Conservation (phyloP, 2,113 vertebrate species). For the Montifringilla adamsi region DNA sequence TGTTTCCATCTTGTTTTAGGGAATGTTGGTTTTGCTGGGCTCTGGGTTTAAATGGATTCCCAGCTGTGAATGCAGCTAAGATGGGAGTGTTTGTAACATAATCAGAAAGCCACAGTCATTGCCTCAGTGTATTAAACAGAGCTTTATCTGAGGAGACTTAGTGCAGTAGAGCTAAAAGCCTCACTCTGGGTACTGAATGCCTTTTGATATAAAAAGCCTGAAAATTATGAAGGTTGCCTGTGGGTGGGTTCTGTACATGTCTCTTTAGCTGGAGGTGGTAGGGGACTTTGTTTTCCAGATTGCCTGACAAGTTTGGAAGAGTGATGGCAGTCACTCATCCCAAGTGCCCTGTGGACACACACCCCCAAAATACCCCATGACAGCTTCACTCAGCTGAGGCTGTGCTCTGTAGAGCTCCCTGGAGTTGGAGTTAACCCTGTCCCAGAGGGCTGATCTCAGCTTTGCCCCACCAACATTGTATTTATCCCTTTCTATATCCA, state of each 20-base stretch:
- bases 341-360: background rate
- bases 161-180: constrained; percentile 6
- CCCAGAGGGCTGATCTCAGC: background rate
- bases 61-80: background rate
- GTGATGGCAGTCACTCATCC: background rate
- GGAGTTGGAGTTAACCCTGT: background rate
- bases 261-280: constrained; percentile 16
- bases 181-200: background rate
- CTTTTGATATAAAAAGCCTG: constrained; percentile 34
- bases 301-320: constrained; percentile 7
- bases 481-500: background rate
- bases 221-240: background rate
- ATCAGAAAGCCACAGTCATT: background rate
- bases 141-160: background rate
- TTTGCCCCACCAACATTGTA: background rate
- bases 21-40: background rate
- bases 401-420: background rate
- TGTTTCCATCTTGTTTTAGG: background rate
- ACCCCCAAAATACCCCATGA: background rate
- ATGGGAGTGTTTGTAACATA: background rate
- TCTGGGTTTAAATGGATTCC: background rate
- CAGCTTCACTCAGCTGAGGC: background rate
- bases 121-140: background rate
- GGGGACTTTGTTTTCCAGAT: constrained; percentile 19
- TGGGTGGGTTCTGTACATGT: constrained; percentile 22